Conservation (phyloP, 2,113 vertebrate species). For the Psilopogon haemacephalus region DNA sequence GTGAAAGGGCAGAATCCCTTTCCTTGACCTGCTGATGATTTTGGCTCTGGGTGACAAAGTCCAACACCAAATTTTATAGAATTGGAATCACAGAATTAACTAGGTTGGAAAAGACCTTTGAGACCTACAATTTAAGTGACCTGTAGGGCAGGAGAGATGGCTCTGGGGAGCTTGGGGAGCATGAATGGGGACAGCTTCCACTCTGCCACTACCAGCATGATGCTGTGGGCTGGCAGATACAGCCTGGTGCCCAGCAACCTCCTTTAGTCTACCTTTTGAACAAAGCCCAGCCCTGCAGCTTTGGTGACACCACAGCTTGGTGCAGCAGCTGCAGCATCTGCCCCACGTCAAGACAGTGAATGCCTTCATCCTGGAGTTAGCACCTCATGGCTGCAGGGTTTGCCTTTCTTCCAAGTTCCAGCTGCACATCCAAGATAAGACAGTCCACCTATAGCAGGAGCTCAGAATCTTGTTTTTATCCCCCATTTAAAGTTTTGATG, state of each 20-base stretch:
- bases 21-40: background rate
- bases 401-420: background rate
- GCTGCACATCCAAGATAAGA: background rate
- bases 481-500: background rate
- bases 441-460: no score
- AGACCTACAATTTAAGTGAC: background rate
- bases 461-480: background rate
- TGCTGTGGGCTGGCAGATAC: background rate
- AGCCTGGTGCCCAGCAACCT: background rate
- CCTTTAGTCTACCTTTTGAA: background rate
- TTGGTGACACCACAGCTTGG: fast-evolving
- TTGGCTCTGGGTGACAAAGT: fast-evolving
- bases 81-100: no score
- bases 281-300: background rate
- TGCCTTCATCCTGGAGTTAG: background rate
- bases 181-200: background rate
- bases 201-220: fast-evolving
- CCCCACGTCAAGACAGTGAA: background rate
- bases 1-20: no score
- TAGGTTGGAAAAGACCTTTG: no score
- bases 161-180: background rate
- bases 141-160: fast-evolving
- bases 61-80: background rate
- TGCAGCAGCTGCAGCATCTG: background rate
- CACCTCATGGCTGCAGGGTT: fast-evolving